Conservation (phyloP, 2,888 invertebrate genomes). For the Eilema griseolum region DNA sequence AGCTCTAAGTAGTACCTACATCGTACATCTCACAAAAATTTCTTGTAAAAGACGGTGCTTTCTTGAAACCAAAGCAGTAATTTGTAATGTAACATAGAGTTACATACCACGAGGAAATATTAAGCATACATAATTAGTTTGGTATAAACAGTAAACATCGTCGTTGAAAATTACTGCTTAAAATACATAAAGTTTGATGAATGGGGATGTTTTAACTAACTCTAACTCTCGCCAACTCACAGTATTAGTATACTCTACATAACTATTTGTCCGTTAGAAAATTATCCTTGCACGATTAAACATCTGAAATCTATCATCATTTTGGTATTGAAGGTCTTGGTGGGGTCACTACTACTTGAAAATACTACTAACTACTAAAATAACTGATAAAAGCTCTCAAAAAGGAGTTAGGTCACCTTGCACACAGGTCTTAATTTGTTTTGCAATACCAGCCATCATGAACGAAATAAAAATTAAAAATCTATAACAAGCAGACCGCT, state of each 20-base stretch:
- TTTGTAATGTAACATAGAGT: no score
- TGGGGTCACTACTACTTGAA: neutral
- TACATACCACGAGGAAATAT: neutral
- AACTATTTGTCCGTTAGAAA: no score
- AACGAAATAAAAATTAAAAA: no score
- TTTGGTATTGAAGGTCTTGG: no score
- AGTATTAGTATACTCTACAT: no score
- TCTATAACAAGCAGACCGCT: no score
- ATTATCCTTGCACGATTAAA: no score
- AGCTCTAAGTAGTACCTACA: no score
- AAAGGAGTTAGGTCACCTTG: neutral
- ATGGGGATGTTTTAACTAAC: neutral
- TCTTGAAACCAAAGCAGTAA: neutral
- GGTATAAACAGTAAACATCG: neutral
- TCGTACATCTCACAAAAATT: neutral
- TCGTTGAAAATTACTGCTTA: neutral
- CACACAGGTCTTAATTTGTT: neutral
- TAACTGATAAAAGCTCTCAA: neutral
- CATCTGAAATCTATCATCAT: no score
- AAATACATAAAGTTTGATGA: neutral
- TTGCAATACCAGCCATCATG: no score
- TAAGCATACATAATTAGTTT: neutral
- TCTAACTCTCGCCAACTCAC: no score
- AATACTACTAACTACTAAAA: neutral
- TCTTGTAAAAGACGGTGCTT: neutral